Evolutionary conservation across 30 jellyfish, hydroid and myxozoan genomes (phyloP).

Genomic region (Pelagia noctiluca): DNA sequence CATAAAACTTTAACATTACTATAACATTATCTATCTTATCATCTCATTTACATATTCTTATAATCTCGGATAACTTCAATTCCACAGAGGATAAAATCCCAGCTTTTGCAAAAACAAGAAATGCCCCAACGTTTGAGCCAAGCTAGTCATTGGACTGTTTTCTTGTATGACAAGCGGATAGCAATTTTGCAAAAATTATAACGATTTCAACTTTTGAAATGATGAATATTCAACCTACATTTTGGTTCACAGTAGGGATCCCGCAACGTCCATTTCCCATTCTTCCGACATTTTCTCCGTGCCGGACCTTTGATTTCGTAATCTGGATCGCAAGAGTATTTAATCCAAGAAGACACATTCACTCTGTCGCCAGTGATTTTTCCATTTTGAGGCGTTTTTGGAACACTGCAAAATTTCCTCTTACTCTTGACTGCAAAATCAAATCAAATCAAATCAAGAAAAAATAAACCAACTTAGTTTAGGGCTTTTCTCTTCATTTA

Average conservation of each 20-base stretch:
- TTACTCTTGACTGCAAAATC: constrained; percentile 27
- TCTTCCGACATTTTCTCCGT: constrained; percentile 39
- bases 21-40: no score
- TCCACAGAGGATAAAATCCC: not conserved
- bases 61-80: no score
- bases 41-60: no score
- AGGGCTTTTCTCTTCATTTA: not conserved
- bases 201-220: no score
- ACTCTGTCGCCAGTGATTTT: constrained; percentile 37
- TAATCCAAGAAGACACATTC: constrained; percentile 12
- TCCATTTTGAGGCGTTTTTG: constrained; percentile 47
- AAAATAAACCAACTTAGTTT: no score
- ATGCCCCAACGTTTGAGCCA: no score
- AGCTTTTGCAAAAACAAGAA: no score
- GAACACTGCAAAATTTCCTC: constrained; percentile 44
- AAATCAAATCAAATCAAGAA: no score
- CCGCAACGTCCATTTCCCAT: constrained; percentile 57
- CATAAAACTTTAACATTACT: no score
- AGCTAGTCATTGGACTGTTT: no score
- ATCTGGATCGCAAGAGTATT: constrained; percentile 39
- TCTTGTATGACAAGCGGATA: no score
- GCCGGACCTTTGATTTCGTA: constrained; percentile 53
- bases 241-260: constrained; percentile 71
- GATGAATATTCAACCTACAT: constrained; percentile 67
- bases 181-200: no score